A percentile compares a stretch with the other conserved stretches of the same genome.
phyloP scores from a whole-genome alignment of 1,140 invertebrate genomes.

The Chironomus tepperi region DNA sequence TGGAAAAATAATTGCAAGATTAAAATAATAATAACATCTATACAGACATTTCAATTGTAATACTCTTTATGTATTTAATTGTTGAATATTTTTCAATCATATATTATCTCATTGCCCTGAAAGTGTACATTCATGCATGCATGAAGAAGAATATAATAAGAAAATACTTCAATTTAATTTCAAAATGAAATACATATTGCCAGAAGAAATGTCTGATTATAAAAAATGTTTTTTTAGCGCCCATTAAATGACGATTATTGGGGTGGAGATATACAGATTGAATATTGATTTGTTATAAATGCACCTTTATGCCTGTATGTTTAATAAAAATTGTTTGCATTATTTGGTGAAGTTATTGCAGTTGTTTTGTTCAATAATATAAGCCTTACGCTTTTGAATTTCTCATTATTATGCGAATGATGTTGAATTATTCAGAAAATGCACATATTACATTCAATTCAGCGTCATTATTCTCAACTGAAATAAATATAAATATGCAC shows the following conservation, averaged over 20 bases:
- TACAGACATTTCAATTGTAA: neutral
- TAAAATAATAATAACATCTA: constrained; percentile 13
- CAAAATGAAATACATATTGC: too few species aligned
- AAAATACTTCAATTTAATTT: too few species aligned
- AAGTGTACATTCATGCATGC: too few species aligned
- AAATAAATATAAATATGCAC: too few species aligned
- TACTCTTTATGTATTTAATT: too few species aligned
- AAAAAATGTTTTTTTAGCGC: too few species aligned
- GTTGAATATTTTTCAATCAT: too few species aligned
- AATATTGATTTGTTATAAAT: constrained; percentile 5
- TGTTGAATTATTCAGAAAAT: neutral
- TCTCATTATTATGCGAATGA: constrained; percentile 5
- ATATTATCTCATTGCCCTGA: too few species aligned
- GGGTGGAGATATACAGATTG: neutral
- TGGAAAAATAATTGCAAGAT: neutral
- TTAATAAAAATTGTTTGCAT: too few species aligned
- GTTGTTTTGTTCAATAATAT: neutral
- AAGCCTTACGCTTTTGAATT: neutral
- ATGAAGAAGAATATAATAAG: too few species aligned
- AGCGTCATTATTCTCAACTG: neutral
- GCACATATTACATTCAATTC: constrained; percentile 13
- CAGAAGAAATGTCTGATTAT: too few species aligned
- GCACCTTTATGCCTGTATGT: neutral
- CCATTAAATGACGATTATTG: too few species aligned
- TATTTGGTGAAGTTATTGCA: neutral